These are phyloP conservation scores for Eupleurogrammus muticus DNA, from an alignment of 2,797 vertebrate species.

Conservation along the genomic window DNA sequence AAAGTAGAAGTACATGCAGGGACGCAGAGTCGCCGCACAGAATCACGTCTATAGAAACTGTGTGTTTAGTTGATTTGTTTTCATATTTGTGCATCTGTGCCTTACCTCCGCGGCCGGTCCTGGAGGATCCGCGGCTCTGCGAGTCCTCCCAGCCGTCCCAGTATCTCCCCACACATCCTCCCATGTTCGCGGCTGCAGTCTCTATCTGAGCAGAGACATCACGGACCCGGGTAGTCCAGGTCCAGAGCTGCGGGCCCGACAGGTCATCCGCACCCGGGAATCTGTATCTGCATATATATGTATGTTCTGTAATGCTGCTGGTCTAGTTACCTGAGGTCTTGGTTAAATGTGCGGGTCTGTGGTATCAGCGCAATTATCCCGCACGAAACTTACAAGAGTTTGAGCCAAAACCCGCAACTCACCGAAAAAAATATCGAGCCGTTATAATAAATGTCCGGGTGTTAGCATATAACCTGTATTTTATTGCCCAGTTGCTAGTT, in stretches of 20 bases:
- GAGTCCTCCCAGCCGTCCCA: constrained; percentile 89
- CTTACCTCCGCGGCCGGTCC: constrained; percentile 91
- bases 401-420: neutral
- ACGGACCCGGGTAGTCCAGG: constrained; percentile 35
- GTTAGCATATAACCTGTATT: neutral
- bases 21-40: no score
- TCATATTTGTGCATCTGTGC: neutral
- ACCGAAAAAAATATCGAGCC: neutral
- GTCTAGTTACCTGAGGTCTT: neutral
- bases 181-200: constrained; percentile 84
- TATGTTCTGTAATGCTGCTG: neutral
- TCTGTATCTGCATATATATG: no score
- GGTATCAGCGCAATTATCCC: constrained; percentile 8
- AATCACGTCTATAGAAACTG: no score
- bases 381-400: constrained; percentile 26
- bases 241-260: constrained; percentile 21
- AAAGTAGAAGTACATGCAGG: no score
- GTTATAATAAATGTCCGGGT: neutral
- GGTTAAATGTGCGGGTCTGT: neutral
- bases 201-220: constrained; percentile 75
- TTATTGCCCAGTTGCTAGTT: neutral
- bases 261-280: constrained; percentile 31
- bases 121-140: constrained; percentile 83
- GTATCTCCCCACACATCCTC: constrained; percentile 96
- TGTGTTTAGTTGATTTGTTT: neutral